phyloP scores from a whole-genome alignment of 2,888 invertebrate genomes.

The Protonemura montana region DNA sequence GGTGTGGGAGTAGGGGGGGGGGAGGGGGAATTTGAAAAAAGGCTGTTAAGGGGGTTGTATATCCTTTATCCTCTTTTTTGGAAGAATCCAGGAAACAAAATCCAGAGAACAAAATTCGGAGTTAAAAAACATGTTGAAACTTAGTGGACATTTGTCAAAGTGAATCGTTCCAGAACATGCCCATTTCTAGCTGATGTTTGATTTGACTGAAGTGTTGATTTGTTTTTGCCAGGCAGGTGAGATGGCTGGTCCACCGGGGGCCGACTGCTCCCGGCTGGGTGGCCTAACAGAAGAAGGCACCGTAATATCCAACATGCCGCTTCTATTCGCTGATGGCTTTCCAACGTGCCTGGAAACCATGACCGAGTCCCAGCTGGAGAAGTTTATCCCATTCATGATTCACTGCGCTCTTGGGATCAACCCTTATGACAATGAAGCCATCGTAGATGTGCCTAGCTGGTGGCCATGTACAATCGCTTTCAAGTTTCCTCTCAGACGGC shows the following conservation, averaged over 20 bases:
- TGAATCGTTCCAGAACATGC: no score
- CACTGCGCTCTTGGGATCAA: constrained; percentile 71
- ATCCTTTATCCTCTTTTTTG: no score
- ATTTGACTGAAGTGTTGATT: no score
- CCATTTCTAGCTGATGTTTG: no score
- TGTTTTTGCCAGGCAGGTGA: no score
- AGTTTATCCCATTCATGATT: constrained; percentile 78
- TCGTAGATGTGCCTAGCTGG: constrained; percentile 64
- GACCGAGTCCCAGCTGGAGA: constrained; percentile 68
- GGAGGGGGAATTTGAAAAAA: no score
- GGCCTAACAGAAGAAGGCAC: constrained; percentile 36
- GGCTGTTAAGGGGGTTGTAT: no score
- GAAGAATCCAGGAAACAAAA: no score
- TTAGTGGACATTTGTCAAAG: no score
- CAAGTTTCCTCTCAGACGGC: constrained; percentile 69
- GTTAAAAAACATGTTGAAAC: no score
- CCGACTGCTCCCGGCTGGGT: background rate
- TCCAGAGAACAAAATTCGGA: no score
- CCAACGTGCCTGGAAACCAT: constrained; percentile 73
- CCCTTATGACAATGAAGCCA: constrained; percentile 55
- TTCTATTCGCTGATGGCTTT: constrained; percentile 75
- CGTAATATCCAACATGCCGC: constrained; percentile 77
- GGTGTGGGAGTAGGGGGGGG: no score
- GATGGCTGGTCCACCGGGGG: background rate
- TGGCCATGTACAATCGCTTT: constrained; percentile 74